A percentile compares a stretch with the other conserved stretches of the same genome.
Conservation (phyloP, 1,140 invertebrate genomes). For the Tenebrio molitor region DNA sequence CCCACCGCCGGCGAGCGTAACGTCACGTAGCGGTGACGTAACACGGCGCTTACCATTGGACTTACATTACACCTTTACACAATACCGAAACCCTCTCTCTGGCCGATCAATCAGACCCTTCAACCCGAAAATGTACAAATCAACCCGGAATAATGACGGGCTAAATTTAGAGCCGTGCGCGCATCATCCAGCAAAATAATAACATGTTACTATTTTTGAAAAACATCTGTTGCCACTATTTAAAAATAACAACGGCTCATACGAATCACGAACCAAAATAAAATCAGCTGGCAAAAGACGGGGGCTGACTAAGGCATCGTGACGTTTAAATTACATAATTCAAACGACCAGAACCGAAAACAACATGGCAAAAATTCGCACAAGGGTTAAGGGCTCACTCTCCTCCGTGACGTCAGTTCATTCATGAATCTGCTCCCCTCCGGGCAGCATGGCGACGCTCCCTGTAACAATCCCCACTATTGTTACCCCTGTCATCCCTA, state of each 20-base stretch:
- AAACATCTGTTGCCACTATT: constrained; percentile 60
- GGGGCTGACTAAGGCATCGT: constrained; percentile 54
- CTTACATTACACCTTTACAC: background rate
- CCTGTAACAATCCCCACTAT: constrained; percentile 36
- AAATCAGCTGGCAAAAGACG: constrained; percentile 58
- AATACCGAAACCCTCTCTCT: background rate
- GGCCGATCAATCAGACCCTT: background rate
- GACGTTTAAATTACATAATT: constrained; percentile 48
- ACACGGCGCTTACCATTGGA: constrained; percentile 47
- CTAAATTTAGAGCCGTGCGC: constrained; percentile 49
- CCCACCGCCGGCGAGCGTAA: constrained; percentile 55
- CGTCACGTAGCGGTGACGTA: constrained; percentile 64
- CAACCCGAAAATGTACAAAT: constrained; percentile 11
- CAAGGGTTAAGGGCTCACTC: constrained; percentile 24
- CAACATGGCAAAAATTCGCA: background rate
- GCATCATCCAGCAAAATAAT: no score
- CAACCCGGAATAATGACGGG: constrained; percentile 18
- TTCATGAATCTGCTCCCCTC: constrained; percentile 55
- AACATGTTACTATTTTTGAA: constrained; percentile 57
- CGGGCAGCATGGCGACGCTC: constrained; percentile 44
- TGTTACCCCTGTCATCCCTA: constrained; percentile 45
- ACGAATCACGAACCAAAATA: constrained; percentile 59
- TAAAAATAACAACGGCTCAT: constrained; percentile 56
- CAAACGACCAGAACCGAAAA: constrained; percentile 34
- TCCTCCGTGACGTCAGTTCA: constrained; percentile 55